Conservation (phyloP, 2,797 vertebrate species). For the Clangula hyemalis region DNA sequence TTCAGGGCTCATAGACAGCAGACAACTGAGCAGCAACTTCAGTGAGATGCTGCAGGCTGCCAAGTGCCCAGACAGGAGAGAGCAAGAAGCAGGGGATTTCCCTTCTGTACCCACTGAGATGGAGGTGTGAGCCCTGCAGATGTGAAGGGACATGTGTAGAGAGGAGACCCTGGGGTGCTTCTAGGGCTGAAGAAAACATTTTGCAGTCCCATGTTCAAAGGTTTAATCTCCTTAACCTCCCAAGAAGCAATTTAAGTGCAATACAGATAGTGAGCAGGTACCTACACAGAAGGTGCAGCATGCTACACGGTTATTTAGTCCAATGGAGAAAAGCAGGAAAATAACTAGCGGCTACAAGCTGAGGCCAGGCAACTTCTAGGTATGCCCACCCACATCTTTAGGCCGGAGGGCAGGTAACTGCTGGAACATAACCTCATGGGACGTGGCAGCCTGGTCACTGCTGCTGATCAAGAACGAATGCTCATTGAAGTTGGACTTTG, state of each 20-base stretch:
- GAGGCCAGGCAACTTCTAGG: neutral
- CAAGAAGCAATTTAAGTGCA: neutral
- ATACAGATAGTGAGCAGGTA: neutral
- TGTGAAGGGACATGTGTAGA: neutral
- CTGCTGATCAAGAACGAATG: neutral
- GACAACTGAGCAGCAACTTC: neutral
- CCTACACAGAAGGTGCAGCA: neutral
- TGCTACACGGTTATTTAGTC: neutral
- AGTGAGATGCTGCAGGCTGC: neutral
- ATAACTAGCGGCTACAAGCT: neutral
- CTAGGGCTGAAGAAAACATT: neutral
- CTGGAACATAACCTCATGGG: neutral
- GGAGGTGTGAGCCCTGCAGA: neutral
- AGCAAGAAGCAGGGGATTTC: neutral
- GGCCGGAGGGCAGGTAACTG: neutral
- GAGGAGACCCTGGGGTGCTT: neutral
- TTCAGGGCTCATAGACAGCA: neutral
- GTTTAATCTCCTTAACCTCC: neutral
- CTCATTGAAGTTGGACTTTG: neutral
- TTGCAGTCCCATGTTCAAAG: neutral
- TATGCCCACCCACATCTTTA: neutral
- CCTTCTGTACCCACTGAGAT: neutral
- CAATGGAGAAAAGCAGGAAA: neutral
- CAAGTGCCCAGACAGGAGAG: neutral
- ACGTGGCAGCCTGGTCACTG: neutral